Percentiles rank a stretch among this genome's conserved stretches.
Evolutionary conservation across 2,797 vertebrate genomes (phyloP).

Genomic region (Danio jaintianensis): DNA sequence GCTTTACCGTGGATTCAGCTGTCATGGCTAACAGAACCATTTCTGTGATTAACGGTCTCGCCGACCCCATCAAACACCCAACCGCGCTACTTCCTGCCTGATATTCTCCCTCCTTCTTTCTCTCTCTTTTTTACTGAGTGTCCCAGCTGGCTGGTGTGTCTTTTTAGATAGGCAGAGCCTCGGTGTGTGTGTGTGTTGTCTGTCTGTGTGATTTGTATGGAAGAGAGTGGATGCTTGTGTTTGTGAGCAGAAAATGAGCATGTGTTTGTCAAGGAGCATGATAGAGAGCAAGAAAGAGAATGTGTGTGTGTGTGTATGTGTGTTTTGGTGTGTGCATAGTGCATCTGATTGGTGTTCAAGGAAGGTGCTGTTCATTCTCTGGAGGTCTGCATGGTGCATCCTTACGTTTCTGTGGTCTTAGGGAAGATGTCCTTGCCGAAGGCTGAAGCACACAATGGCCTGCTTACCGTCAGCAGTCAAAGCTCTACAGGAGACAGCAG

Average conservation of each 20-base stretch:
- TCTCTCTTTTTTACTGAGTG: conserved; percentile 35
- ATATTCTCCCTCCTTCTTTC: conserved; percentile 37
- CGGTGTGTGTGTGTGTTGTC: conserved; percentile 48
- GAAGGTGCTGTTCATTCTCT: conserved; percentile 53
- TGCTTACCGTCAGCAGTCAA: conserved; percentile 53
- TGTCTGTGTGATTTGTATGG: conserved; percentile 56
- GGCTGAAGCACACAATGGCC: conserved; percentile 53
- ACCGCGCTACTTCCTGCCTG: conserved; percentile 53
- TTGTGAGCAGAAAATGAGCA: conserved; percentile 51
- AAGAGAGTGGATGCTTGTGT: conserved; percentile 47
- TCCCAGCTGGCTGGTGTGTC: conserved; percentile 59
- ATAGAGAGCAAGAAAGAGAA: conserved; percentile 42
- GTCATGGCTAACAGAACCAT: conserved; percentile 66
- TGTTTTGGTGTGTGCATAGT: conserved; percentile 51
- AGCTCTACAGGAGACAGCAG: conserved; percentile 34
- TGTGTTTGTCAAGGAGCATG: conserved; percentile 57
- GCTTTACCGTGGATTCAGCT: conserved; percentile 63
- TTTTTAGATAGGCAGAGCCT: conserved; percentile 47
- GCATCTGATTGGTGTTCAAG: conserved; percentile 51
- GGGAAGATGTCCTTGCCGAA: conserved; percentile 59
- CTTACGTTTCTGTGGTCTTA: conserved; percentile 54
- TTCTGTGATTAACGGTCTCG: conserved; percentile 65
- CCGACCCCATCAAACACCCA: conserved; percentile 63
- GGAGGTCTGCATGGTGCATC: conserved; percentile 45
- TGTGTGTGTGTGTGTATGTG: conserved; percentile 23